Evolutionary conservation across 2,888 invertebrate genomes (phyloP), one percentile per base, ranked within the genome.

Genomic region (Noctua janthina): DNA sequence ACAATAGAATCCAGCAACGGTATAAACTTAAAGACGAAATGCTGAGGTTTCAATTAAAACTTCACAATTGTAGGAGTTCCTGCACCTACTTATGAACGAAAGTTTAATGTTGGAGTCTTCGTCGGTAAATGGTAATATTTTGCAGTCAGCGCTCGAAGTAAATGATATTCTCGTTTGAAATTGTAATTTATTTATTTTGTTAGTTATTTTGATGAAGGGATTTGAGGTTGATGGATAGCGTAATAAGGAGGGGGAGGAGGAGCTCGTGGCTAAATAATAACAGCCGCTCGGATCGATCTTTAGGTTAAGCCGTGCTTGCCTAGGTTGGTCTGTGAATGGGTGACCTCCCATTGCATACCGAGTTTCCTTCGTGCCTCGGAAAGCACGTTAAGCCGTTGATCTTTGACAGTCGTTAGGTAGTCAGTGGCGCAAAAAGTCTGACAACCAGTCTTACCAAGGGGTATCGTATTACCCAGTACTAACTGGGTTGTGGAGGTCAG

Each of bases 21-120:
- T 56, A 86, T 78, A 88, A 90, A 92, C 89, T 91, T 84, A 83
- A 81, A 87, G 88, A 89, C 85, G 87, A 86, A 88, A 87, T 87
- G 86, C 90, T 83, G 91, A 88, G 91, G 88, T 92, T 92, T 92
- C 93, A 93, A 93, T 93, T 93, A 92, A 93, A 92, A 93, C 92
- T 92, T 92, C 86, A 81, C 89, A 89, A 86, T 88, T 87, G 89
- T 85, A 83, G 51, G 82, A 89, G 89, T 90, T 90, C 85, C 84
- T 78, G 79, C 81, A 87, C 87, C 89, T 90, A 90, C 91, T 91
- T 89, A 89, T 81, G 29, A 29, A 29, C 29, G 29, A 82, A 92
- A 92, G 91, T 92, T 92, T 90, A 82, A 87, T 90, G 76, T 78
- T 23, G 81, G 76, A 83, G 82, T 70, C 81, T 88, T 68, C 68